These are phyloP conservation scores for Centropyge bicolor DNA, from an alignment of 2,797 vertebrate genomes.

Conservation along the genomic window DNA sequence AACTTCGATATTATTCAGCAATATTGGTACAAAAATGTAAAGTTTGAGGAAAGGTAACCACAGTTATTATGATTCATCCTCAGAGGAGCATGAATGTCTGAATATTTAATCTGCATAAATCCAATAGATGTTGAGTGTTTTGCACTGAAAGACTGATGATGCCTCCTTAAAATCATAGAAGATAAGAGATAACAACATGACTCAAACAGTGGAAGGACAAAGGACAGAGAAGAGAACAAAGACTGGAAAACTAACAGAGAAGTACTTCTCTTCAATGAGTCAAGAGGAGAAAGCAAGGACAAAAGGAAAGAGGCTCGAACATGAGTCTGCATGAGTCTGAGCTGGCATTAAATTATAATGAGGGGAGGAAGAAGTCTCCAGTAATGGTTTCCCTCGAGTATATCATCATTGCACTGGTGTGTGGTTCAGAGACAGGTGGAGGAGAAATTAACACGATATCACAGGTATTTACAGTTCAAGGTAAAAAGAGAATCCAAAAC, in stretches of 20 bases:
- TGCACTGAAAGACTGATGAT: neutral
- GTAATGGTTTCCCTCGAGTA: slow-evolving; percentile 47
- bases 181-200: neutral
- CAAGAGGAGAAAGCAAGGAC: slow-evolving; percentile 1
- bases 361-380: slow-evolving; percentile 33
- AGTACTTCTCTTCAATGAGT: neutral
- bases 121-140: neutral
- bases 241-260: neutral
- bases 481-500: neutral
- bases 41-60: neutral
- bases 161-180: neutral
- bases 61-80: slow-evolving; percentile 6
- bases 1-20: no score
- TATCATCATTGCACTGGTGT: neutral
- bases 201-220: neutral
- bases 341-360: slow-evolving; percentile 52
- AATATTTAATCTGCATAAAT: neutral
- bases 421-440: neutral
- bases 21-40: neutral
- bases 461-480: slow-evolving; percentile 19
- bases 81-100: neutral
- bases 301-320: neutral
- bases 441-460: neutral
- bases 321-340: slow-evolving; percentile 33
- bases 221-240: neutral